A percentile compares a stretch with the other conserved stretches of the same genome.
phyloP scores from a whole-genome alignment of 2,113 vertebrate species.

The Rhabdornis inornatus region DNA sequence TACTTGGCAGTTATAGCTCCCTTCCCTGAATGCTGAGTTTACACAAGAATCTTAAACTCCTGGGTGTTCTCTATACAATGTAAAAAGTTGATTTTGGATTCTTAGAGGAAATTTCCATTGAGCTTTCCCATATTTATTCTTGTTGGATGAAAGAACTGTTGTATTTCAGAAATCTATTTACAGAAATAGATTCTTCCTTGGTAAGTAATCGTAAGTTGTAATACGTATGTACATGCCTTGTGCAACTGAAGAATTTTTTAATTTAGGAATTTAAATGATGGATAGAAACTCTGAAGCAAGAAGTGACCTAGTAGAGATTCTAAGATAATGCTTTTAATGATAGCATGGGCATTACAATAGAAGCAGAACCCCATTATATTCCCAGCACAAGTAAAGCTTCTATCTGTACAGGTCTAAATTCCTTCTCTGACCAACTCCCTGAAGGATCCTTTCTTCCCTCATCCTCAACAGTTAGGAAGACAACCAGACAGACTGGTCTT shows the following conservation, averaged over 20 bases:
- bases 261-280: neutral
- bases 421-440: neutral
- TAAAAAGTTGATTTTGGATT: constrained; percentile 65
- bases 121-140: constrained; percentile 58
- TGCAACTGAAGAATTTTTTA: constrained; percentile 3
- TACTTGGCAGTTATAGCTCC: constrained; percentile 16
- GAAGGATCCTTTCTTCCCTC: neutral
- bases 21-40: constrained; percentile 23
- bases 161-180: constrained; percentile 6
- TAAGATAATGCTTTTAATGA: neutral
- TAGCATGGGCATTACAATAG: neutral
- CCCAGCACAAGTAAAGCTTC: neutral
- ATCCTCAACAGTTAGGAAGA: neutral
- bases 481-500: neutral
- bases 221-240: neutral
- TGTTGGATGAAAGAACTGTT: constrained; percentile 37
- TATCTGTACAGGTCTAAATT: neutral
- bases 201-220: constrained; percentile 25
- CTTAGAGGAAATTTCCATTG: constrained; percentile 58
- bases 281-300: constrained; percentile 25
- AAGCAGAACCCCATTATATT: neutral
- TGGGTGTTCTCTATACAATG: constrained; percentile 37
- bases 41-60: constrained; percentile 58
- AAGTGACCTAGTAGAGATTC: constrained; percentile 6
- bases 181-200: constrained; percentile 31